Base-by-base conservation (phyloP, 2,797 vertebrate genomes). In the Calcarius lapponicus region DNA sequence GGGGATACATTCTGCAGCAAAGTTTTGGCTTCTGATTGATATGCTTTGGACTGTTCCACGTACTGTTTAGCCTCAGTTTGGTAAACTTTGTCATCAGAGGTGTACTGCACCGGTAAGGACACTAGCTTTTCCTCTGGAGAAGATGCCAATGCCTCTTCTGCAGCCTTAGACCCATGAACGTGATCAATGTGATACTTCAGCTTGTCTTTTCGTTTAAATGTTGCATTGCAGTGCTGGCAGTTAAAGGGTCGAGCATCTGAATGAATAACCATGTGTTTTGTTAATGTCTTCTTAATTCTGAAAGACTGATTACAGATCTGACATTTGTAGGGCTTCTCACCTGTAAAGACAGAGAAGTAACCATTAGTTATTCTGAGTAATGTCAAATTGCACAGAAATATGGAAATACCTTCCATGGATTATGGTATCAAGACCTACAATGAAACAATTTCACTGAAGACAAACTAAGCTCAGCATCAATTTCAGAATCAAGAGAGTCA, bases 261-360 rank as follows among this genome's bases (percentile, higher is more conserved):
- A 97, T 99, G 99, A 95, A 99, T 99, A 95, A 99, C 99, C 98
- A 99, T 98, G 98, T 99, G 99, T 96, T 99, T 99, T 2, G 99
- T 99, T 97, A 99, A 95, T 4, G 99, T 99, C 97, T 99, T 99
- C 98, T 99, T 99, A 97, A 99, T 99, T 89, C 99, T 98, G 93
- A 99, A 99, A 20, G 99, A 98, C 92, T 99, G 99, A 94, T 98
- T 98, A 96, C 99, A 99, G 95, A 99, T 99, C 11, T 98, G 98
- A 97, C 99, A 99, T 93, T 98, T 98, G 98, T 99, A 99, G 17
- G 99, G 99, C 92, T 99, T 99, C 97, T 99, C 99, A 45, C 99
- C 99, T 99, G 97, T 79, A 32, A 87, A 61, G 67, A 74, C 50
- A 87, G 29, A 86, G 61, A 84, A 92, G 56, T 70, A 82, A 80